Evolutionary conservation across 2,888 invertebrate species (phyloP), one percentile per base, ranked within the genome.

Genomic region (Lapara coniferarum): DNA sequence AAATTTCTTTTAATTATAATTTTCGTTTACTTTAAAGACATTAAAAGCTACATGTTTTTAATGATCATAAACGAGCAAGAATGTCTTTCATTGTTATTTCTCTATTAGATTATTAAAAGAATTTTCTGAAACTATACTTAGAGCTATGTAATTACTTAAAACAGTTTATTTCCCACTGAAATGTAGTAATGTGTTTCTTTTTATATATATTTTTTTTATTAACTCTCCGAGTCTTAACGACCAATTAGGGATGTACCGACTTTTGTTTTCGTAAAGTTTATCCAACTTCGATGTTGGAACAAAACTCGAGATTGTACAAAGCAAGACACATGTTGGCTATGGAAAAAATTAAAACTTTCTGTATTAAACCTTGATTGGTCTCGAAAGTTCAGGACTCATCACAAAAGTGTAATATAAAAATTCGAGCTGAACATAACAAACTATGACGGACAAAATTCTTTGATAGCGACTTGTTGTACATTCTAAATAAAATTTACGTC

Each of bases 301-400:
- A 19, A 66, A 19, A 51, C 25, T 51, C 25, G 19, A 25, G 46
- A 46, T 37, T 44, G 25, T 49, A 46, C n/a, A 16, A 25, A 19
- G 49, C 66, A 49, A 57, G 57, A 0, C 8, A 10, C 57, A 30
- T 66, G 14, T 66, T 49, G 19, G 16, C 51, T 51, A 5, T 66
- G 19, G 14, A 30, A 25, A 66, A 51, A 66, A 66, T 51, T 14
- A 14, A 66, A 66, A 51, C 30, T 66, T 66, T 52, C 12, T 25
- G 52, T n/a, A 66, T 66, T 66, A 30, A 19, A 51, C 16, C 30
- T 53, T 66, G 66, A 66, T 66, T 66, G 25, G 66, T 66, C 66
- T 52, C n/a, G n/a, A 66, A 53, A 53, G 25, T 66, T 66, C 52
- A 10, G 7, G 30, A 52, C n/a, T 53, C 10, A 37, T 66, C 37